These are phyloP conservation scores for Rhinatrema bivittatum DNA, from an alignment of 2,797 vertebrate genomes.

Conservation along the genomic window DNA sequence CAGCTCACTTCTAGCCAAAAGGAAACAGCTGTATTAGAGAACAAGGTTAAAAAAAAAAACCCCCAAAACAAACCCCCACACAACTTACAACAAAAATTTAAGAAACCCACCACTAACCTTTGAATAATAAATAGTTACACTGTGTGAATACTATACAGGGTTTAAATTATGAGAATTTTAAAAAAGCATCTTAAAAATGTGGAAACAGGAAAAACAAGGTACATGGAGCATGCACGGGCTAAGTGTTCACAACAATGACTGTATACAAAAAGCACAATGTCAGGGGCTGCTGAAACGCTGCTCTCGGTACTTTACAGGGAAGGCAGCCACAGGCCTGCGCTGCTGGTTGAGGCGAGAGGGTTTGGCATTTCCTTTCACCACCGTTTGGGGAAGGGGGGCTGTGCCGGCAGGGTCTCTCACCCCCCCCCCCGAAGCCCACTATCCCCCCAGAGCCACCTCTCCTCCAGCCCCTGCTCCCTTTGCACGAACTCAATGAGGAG, in stretches of 20 bases:
- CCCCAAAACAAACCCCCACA: conserved; percentile 13
- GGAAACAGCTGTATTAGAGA: conserved; percentile 1
- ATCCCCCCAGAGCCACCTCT: too few species aligned
- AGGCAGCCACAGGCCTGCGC: too few species aligned
- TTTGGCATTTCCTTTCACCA: too few species aligned
- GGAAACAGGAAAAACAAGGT: conserved; percentile 17
- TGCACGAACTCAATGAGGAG: too few species aligned
- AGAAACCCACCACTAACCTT: conserved; percentile 13
- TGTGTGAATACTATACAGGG: conserved; percentile 29
- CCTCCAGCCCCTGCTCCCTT: too few species aligned
- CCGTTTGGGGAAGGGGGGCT: too few species aligned
- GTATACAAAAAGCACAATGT: neutral
- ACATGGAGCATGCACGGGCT: neutral
- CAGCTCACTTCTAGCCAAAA: too few species aligned
- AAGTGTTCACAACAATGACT: neutral
- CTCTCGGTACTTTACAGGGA: too few species aligned
- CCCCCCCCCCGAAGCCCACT: too few species aligned
- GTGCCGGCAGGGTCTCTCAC: too few species aligned
- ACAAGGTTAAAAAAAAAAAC: conserved; percentile 16
- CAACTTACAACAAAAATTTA: conserved; percentile 25
- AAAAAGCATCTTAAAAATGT: neutral
- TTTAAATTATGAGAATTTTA: conserved; percentile 29
- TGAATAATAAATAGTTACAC: conserved; percentile 44
- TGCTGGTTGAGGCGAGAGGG: too few species aligned
- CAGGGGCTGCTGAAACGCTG: neutral